These are phyloP conservation scores for Calliphora vicina DNA, from an alignment of 1,140 invertebrate species.

Conservation along the genomic window DNA sequence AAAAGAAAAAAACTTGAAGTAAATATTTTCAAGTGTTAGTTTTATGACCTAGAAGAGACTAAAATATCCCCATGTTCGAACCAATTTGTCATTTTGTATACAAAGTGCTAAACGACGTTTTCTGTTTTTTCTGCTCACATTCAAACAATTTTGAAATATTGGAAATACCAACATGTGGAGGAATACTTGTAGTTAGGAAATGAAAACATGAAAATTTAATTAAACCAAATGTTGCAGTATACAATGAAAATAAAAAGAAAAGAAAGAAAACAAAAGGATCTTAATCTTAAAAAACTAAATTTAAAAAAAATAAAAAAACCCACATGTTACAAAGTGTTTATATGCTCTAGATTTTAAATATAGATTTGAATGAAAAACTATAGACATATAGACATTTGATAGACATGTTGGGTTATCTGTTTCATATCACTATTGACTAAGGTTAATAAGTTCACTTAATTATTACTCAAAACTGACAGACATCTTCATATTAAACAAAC, in stretches of 20 bases:
- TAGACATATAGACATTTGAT: neutral
- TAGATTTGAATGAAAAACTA: neutral
- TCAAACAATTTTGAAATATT: no score
- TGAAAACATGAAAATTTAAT: neutral
- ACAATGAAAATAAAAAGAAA: no score
- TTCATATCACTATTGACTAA: neutral
- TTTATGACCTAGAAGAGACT: neutral
- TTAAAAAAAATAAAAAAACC: neutral
- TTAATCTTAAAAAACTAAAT: neutral
- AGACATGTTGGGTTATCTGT: neutral
- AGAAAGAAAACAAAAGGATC: neutral
- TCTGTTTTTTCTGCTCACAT: neutral
- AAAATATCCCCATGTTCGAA: neutral
- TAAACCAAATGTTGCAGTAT: neutral
- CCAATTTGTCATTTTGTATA: neutral
- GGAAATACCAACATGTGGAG: neutral
- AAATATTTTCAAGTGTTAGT: neutral
- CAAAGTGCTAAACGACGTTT: neutral
- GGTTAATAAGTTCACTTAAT: slow-evolving; percentile 16
- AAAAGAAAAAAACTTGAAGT: neutral
- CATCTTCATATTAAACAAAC: neutral
- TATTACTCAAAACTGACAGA: neutral
- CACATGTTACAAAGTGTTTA: neutral
- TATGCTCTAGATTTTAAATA: neutral
- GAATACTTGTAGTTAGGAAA: neutral